Base-by-base conservation (phyloP, 1,140 invertebrate genomes). In the Caerostris extrusa region DNA sequence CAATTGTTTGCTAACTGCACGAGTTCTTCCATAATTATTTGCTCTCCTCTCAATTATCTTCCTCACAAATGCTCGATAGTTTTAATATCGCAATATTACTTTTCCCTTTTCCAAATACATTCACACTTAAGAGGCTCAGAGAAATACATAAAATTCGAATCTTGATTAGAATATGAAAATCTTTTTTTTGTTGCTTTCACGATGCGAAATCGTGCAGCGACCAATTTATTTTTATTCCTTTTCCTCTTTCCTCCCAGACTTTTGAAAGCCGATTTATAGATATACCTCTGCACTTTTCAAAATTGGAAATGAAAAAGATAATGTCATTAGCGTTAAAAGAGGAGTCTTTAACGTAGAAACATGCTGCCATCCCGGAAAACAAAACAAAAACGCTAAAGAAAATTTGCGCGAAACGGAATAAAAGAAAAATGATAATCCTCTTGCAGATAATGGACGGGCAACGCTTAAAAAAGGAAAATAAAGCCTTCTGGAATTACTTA, bases 251-350 rank as follows among this genome's bases (percentile, higher is more conserved):
- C 57, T 50, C 83, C 57, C 83, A 6, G 83, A 85, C 8, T 60
- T n/a, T 19, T 56, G 34, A 58, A 85, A 85, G 83, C 83, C 83
- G 56, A 60, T 58, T 85, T 85, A 85, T 85, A 85, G 57, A 85
- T 60, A 85, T 60, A 85, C 83, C 83, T 85, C 83, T 85, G 56
- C 57, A 58, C 57, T 60, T 60, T 34, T 85, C 57, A 58, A 85
- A 85, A 85, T 85, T 85, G 83, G 57, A 60, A 85, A 85, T 85
- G 83, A 85, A 85, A n/a, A 85, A 85, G 83, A 85, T 85, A 85
- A 85, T 85, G 83, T 85, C 83, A 85, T 85, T 85, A 85, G 83
- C 83, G 83, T 34, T 85, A 85, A 85, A 85, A 85, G 83, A 57
- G 83, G 58, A 85, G 83, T 58, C 83, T 85, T 85, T 56, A 85